phyloP scores from a whole-genome alignment of 2,113 vertebrate species.

The Gallinago undulata region DNA sequence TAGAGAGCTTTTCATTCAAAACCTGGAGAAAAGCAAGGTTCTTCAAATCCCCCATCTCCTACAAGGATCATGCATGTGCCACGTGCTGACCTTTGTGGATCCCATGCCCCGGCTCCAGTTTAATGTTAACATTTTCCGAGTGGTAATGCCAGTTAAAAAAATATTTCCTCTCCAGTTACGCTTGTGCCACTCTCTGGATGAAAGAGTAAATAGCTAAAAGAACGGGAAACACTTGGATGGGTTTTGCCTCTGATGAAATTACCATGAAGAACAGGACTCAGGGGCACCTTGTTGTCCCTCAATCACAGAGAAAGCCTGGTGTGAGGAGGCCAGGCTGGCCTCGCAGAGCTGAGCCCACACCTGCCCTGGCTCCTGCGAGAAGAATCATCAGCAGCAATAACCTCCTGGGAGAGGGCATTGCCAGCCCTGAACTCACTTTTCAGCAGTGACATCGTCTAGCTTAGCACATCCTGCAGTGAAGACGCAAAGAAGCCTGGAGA shows the following conservation, averaged over 20 bases:
- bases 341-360: background rate
- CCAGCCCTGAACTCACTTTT: background rate
- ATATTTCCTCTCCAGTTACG: background rate
- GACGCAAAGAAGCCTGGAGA: background rate
- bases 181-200: background rate
- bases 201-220: background rate
- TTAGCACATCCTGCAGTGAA: background rate
- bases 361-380: background rate
- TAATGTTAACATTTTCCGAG: background rate
- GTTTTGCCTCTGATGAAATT: background rate
- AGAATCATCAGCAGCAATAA: background rate
- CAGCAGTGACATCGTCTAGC: background rate
- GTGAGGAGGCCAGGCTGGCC: background rate
- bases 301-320: background rate
- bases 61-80: background rate
- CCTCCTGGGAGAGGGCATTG: background rate
- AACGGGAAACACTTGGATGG: rapidly evolving
- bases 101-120: background rate
- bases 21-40: background rate
- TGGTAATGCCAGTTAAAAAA: background rate
- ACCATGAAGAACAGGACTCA: background rate
- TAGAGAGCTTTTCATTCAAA: background rate
- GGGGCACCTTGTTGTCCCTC: background rate
- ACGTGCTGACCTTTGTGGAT: background rate
- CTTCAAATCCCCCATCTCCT: background rate